phyloP scores from a whole-genome alignment of 2,113 vertebrate species.

The Abramis brama region DNA sequence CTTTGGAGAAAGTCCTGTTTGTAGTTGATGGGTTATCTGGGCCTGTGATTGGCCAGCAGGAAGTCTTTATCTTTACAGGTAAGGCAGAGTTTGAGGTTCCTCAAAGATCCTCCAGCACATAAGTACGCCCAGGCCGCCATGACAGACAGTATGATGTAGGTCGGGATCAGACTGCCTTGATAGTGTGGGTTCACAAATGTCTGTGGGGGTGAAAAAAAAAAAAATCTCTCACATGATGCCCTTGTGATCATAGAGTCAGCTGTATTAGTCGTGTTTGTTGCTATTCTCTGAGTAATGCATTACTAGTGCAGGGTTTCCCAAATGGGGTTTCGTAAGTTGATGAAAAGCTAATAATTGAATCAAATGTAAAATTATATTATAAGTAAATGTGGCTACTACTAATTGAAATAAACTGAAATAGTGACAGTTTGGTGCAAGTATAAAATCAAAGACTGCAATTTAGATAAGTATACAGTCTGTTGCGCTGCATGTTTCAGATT shows the following conservation, averaged over 20 bases:
- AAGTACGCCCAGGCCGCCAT: constrained; percentile 80
- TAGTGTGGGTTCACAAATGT: constrained; percentile 79
- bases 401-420: neutral
- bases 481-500: too few relatives aligned
- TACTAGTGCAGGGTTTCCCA: too few relatives aligned
- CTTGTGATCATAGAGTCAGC: neutral
- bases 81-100: constrained; percentile 81
- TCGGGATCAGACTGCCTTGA: constrained; percentile 72
- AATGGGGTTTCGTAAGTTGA: neutral
- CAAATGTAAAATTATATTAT: neutral
- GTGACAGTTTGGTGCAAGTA: neutral
- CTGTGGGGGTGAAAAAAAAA: constrained; percentile 56
- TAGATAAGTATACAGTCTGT: too few relatives aligned
- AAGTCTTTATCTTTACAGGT: constrained; percentile 84
- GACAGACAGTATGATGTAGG: constrained; percentile 74
- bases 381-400: neutral
- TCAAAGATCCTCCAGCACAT: constrained; percentile 76
- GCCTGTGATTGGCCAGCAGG: constrained; percentile 78
- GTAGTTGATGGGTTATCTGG: constrained; percentile 71
- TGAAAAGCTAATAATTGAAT: neutral
- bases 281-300: neutral
- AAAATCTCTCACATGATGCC: neutral
- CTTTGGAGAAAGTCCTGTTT: constrained; percentile 38
- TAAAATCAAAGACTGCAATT: too few relatives aligned
- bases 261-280: neutral